Evolutionary conservation across 2,797 vertebrate genomes (phyloP).

Genomic region (Leptoclinus maculatus): DNA sequence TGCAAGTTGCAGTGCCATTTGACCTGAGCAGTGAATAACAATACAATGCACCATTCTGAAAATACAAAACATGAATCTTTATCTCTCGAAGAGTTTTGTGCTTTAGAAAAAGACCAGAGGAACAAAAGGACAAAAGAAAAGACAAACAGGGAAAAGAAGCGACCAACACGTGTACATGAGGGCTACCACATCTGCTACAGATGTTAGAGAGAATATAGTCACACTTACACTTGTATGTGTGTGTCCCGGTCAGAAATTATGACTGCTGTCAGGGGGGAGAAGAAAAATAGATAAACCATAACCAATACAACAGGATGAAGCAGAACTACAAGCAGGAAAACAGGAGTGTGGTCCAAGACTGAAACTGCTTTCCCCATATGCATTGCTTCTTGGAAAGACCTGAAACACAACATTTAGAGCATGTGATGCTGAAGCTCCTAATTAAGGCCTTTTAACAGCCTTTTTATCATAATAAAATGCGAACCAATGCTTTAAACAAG

Average conservation of each 20-base stretch:
- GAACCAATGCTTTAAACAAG: slow-evolving; percentile 1
- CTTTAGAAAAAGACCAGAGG: not conserved
- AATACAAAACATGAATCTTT: not conserved
- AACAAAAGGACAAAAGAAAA: not conserved
- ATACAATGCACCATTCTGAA: not conserved
- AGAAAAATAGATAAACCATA: slow-evolving; percentile 36
- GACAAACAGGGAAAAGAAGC: not conserved
- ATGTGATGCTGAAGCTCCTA: slow-evolving; percentile 13
- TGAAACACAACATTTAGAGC: slow-evolving; percentile 8
- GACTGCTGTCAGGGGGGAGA: slow-evolving; percentile 26
- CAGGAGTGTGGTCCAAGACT: slow-evolving; percentile 20
- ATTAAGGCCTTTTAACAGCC: slow-evolving; percentile 16
- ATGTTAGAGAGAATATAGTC: slow-evolving; percentile 55
- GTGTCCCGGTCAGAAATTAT: slow-evolving; percentile 34
- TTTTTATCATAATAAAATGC: slow-evolving; percentile 27
- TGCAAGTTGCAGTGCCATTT: slow-evolving; percentile 20
- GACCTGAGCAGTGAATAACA: slow-evolving; percentile 28
- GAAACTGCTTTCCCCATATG: not conserved
- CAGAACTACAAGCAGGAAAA: slow-evolving; percentile 30
- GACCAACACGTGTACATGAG: slow-evolving; percentile 36
- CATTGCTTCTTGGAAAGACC: slow-evolving; percentile 26
- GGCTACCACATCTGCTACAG: slow-evolving; percentile 66
- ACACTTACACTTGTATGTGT: slow-evolving; percentile 2
- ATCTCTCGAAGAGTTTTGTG: not conserved
- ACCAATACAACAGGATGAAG: not conserved